Evolutionary conservation across 2,888 invertebrate species (phyloP).

Genomic region (Synanthedon vespiformis): DNA sequence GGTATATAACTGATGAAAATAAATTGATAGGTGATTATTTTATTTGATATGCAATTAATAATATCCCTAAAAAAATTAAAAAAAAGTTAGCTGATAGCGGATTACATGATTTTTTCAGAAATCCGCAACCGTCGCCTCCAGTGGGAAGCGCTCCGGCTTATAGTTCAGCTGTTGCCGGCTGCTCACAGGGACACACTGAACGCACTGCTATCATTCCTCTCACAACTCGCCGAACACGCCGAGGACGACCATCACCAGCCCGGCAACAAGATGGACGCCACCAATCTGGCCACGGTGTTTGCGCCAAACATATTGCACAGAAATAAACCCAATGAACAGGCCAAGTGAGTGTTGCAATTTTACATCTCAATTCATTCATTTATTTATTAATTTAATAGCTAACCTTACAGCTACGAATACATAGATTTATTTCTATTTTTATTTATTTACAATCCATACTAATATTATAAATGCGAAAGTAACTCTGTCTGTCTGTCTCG

Average conservation of each 20-base stretch:
- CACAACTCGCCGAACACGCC: conserved; percentile 79
- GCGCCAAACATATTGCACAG: conserved; percentile 93
- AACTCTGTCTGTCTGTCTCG: no score
- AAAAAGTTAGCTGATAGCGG: no score
- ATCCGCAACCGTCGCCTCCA: conserved; percentile 86
- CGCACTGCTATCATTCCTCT: conserved; percentile 84
- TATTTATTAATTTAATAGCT: no score
- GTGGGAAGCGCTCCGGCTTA: conserved; percentile 84
- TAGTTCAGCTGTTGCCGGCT: conserved; percentile 87
- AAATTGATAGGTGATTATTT: no score
- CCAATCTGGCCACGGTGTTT: conserved; percentile 92
- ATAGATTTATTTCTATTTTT: no score
- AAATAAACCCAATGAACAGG: conserved; percentile 73
- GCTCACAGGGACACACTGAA: conserved; percentile 91
- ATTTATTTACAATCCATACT: no score
- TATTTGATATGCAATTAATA: no score
- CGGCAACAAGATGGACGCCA: conserved; percentile 95
- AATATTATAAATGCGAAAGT: no score
- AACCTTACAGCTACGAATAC: no score
- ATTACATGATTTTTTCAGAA: conserved; percentile 66
- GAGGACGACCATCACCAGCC: conserved; percentile 73
- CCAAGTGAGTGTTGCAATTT: conserved; percentile 27
- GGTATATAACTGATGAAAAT: no score
- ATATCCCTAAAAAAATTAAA: no score
- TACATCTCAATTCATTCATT: not conserved